Evolutionary conservation across 1,140 invertebrate genomes (phyloP).

Genomic region (Condylostylus longicornis): DNA sequence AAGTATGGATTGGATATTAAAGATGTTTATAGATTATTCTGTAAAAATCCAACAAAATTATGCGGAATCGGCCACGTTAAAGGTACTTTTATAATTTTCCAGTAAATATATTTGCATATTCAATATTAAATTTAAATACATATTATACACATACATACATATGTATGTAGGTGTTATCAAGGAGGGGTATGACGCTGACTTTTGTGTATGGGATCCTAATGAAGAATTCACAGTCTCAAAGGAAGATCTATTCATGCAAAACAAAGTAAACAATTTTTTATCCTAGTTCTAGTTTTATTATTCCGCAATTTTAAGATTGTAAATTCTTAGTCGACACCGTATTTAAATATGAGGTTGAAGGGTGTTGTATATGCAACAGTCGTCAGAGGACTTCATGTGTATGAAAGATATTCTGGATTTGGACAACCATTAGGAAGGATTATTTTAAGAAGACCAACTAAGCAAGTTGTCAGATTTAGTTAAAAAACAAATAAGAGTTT

Average conservation of each 20-base stretch:
- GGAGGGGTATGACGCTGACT: conserved; percentile 51
- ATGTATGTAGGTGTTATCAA: too few species aligned
- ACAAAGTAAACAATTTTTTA: conserved; percentile 36
- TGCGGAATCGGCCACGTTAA: conserved; percentile 43
- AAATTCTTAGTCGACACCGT: conserved; percentile 39
- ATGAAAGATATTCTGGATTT: conserved; percentile 24
- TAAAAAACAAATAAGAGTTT: not conserved
- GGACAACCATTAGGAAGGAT: conserved; percentile 28
- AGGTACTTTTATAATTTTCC: too few species aligned
- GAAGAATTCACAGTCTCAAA: conserved; percentile 37
- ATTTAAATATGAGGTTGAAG: conserved; percentile 36
- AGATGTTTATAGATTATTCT: conserved; percentile 44
- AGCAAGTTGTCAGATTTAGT: conserved; percentile 25
- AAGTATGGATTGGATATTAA: conserved; percentile 35
- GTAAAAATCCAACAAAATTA: conserved; percentile 41
- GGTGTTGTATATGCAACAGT: conserved; percentile 44
- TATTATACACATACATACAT: not conserved
- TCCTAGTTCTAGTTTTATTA: conserved; percentile 1
- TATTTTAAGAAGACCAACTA: conserved; percentile 21
- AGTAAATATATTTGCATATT: too few species aligned
- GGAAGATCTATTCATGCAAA: conserved; percentile 39
- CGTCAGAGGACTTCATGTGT: conserved; percentile 41
- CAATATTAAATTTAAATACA: too few species aligned
- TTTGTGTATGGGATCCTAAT: conserved; percentile 54
- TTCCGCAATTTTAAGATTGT: conserved; percentile 6